Conservation (phyloP, 2,113 vertebrate genomes). For the Microtus richardsoni region DNA sequence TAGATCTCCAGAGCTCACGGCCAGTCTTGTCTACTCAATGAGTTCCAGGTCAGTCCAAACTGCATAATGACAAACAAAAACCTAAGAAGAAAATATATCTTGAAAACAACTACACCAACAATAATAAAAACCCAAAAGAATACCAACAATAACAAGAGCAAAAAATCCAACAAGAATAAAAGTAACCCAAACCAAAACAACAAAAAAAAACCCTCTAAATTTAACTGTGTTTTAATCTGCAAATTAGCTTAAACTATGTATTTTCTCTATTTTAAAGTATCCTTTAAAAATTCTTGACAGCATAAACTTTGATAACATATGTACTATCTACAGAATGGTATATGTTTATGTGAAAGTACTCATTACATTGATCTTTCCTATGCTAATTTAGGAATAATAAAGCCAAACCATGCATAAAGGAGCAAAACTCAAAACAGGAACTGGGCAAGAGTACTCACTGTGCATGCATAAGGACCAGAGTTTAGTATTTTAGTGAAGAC, state of each 20-base stretch:
- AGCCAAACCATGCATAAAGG: neutral
- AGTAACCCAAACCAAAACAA: too few relatives aligned
- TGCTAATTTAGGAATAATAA: neutral
- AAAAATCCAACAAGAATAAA: neutral
- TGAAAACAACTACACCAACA: too few relatives aligned
- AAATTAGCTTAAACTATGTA: neutral
- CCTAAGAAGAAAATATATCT: neutral
- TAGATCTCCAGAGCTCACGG: neutral
- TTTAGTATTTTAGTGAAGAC: neutral
- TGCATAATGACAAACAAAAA: neutral
- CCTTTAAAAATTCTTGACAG: neutral
- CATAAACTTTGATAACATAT: neutral
- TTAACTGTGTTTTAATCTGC: neutral
- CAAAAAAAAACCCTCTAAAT: neutral
- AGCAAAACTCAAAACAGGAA: neutral
- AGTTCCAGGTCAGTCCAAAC: neutral
- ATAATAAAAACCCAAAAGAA: neutral
- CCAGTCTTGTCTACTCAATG: neutral
- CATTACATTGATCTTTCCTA: neutral
- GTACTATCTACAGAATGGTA: neutral
- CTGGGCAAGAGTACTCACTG: neutral
- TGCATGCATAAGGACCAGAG: neutral
- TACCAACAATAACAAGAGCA: neutral
- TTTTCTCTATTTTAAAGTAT: neutral
- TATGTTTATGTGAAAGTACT: neutral